These are phyloP conservation scores for Ips nitidus DNA, from an alignment of 1,140 invertebrate genomes.

Conservation along the genomic window DNA sequence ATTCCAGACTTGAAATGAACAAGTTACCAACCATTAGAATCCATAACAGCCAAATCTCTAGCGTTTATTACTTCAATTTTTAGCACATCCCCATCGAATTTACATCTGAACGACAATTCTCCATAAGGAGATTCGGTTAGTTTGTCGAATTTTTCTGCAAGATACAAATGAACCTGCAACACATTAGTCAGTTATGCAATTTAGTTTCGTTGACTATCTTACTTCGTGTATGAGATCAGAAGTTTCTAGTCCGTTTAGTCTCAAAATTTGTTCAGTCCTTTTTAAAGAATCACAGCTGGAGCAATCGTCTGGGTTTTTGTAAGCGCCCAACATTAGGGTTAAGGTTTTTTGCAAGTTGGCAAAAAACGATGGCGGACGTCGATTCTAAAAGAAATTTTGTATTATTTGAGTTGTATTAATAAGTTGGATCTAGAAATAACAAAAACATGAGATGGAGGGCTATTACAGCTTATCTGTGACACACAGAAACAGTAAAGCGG, in stretches of 20 bases:
- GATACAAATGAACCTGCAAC: conserved; percentile 44
- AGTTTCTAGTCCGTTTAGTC: conserved; percentile 84
- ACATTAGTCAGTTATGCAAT: background rate
- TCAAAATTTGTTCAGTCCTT: conserved; percentile 69
- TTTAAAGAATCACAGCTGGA: conserved; percentile 59
- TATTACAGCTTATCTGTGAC: too few relatives aligned
- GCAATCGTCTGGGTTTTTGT: conserved; percentile 70
- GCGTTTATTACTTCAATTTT: conserved; percentile 84
- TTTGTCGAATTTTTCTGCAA: conserved; percentile 64
- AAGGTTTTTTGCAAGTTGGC: conserved; percentile 84
- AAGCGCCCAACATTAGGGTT: conserved; percentile 81
- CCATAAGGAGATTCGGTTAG: conserved; percentile 66
- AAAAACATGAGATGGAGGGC: background rate
- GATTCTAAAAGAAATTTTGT: conserved; percentile 63
- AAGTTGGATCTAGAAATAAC: too few relatives aligned
- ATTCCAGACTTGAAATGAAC: background rate
- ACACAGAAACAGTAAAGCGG: too few relatives aligned
- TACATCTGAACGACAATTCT: conserved; percentile 66
- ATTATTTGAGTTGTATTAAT: conserved; percentile 17
- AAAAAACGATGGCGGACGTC: conserved; percentile 84
- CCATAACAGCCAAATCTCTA: conserved; percentile 82
- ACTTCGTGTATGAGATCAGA: conserved; percentile 78
- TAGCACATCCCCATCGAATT: conserved; percentile 65
- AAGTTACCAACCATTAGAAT: conserved; percentile 68
- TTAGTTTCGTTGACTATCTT: background rate